These are phyloP conservation scores for Noctilio leporinus DNA, from an alignment of 2,113 vertebrate species.

Conservation along the genomic window DNA sequence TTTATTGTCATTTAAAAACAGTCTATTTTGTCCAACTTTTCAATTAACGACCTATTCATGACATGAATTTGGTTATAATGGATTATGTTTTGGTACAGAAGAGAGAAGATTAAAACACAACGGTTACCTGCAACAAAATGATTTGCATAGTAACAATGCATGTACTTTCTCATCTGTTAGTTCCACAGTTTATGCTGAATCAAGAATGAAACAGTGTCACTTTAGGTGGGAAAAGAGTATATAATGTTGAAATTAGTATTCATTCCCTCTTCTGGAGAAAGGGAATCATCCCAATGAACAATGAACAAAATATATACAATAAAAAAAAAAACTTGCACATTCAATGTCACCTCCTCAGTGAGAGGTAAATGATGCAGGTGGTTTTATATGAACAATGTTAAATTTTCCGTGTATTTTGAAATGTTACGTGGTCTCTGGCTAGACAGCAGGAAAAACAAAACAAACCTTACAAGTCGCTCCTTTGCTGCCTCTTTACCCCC, in stretches of 20 bases:
- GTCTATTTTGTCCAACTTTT: background rate
- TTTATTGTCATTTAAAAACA: background rate
- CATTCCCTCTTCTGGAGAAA: background rate
- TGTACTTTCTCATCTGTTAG: slow-evolving; percentile 50
- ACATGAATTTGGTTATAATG: background rate
- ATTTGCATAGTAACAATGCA: slow-evolving; percentile 35
- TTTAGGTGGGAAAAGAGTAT: background rate
- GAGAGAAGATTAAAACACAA: background rate
- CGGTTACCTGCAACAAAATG: slow-evolving; percentile 31
- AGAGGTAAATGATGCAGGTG: background rate
- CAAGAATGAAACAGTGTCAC: background rate
- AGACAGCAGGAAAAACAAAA: slow-evolving; percentile 65
- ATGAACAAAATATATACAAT: background rate
- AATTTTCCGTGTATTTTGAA: slow-evolving; percentile 59
- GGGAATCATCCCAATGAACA: slow-evolving; percentile 28
- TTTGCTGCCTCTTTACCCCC: background rate
- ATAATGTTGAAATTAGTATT: background rate
- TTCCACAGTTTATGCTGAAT: slow-evolving; percentile 36
- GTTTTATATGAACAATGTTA: background rate
- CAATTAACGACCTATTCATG: background rate
- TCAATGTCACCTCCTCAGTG: slow-evolving; percentile 35
- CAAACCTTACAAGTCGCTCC: slow-evolving; percentile 52
- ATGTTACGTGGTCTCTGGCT: slow-evolving; percentile 60
- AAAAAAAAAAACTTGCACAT: slow-evolving; percentile 5
- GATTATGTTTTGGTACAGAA: background rate